Conservation (phyloP, 2,888 invertebrate genomes). For the Volucella zonaria region DNA sequence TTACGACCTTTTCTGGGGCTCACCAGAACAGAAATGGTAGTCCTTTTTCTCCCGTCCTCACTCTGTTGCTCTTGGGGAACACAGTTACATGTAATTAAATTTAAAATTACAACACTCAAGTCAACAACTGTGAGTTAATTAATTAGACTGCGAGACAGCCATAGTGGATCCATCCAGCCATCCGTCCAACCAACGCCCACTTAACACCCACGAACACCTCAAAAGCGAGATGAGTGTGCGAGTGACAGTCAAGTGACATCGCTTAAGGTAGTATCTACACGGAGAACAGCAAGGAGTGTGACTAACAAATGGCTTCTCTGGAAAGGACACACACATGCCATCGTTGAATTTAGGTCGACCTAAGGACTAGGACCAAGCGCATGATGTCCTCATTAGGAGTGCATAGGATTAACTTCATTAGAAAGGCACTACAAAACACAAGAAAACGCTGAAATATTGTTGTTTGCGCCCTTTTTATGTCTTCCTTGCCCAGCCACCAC, state of each 20-base stretch:
- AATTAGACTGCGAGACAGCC: conserved; percentile 41
- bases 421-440: conserved; percentile 30
- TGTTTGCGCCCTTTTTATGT: conserved; percentile 25
- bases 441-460: not conserved
- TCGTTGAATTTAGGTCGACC: conserved; percentile 52
- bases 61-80: not conserved
- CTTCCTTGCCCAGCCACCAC: not conserved
- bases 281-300: not conserved
- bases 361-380: conserved; percentile 12
- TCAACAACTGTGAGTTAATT: conserved; percentile 70
- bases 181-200: too few species aligned
- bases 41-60: not conserved
- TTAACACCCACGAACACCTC: conserved; percentile 17
- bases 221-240: not conserved
- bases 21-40: not conserved
- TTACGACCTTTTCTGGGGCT: conserved; percentile 18
- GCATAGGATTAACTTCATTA: conserved; percentile 68
- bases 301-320: conserved; percentile 40
- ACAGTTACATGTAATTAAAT: conserved; percentile 64
- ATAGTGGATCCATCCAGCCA: too few species aligned
- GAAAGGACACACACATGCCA: conserved; percentile 14
- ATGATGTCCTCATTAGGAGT: conserved; percentile 57
- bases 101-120: conserved; percentile 71
- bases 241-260: conserved; percentile 25
- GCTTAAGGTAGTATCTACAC: not conserved